Base-by-base conservation (phyloP, 2,888 invertebrate genomes). In the Podabrus alpinus region DNA sequence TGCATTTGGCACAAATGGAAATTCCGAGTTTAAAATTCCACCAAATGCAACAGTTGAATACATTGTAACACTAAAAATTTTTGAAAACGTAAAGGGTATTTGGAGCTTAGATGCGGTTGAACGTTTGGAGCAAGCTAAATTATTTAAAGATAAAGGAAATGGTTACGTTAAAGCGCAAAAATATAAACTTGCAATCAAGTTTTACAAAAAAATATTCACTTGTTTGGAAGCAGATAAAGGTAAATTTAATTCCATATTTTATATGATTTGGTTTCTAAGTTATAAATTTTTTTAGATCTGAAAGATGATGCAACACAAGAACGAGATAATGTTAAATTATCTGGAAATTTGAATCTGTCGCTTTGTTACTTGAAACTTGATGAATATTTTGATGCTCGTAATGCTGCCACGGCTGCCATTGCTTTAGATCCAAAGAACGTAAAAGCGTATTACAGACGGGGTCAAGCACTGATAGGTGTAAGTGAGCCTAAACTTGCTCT, bases 131-230 rank as follows among this genome's bases (percentile, higher is more conserved):
- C 94, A 95, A 84, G 92, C 95, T 0, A 92, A 93, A 85, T 88
- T 94, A 13, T 93, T 92, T 78, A 99, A 99, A 87, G 94, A 95
- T 77, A 97, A 95, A 84, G 99, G 98, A 66, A 98, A 97, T 0
- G 90, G 91, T 67, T 97, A 95, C 86, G 97, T 97, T 84, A 97
- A 96, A 86, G 90, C 89, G 0, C 92, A 90, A 74, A 96, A 97
- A 85, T 93, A 91, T 81, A 87, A 89, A 71, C 83, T 96, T 80
- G 98, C 99, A 0, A 89, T 94, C 67, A 95, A 95, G 86, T 94
- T 97, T 91, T 98, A 98, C 86, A 92, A 93, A 81, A 94, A 94
- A 84, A 92, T 96, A 45, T 87, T 91, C 9, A 88, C 91, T 0
- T 91, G 91, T 80, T 84, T 96, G 74, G 92, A 92, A 79, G 83